phyloP scores from a whole-genome alignment of 2,113 vertebrate genomes.

The Athene cunicularia region DNA sequence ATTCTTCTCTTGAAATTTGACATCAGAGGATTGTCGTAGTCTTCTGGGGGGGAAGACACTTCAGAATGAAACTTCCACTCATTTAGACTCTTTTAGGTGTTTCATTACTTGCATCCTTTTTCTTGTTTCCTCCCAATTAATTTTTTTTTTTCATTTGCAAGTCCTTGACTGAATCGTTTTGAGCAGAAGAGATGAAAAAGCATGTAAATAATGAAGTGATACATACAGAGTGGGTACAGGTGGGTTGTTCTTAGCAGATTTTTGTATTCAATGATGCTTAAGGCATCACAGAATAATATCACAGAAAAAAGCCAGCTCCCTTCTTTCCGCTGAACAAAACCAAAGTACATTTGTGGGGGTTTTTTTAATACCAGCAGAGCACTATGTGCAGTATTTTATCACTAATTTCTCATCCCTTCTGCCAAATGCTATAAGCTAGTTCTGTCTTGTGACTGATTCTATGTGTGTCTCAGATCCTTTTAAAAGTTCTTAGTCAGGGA shows the following conservation, averaged over 20 bases:
- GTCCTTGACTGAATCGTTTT: background rate
- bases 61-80: background rate
- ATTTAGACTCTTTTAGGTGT: background rate
- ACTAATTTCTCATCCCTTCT: background rate
- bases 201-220: background rate
- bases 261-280: background rate
- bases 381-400: background rate
- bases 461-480: background rate
- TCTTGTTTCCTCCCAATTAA: background rate
- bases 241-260: background rate
- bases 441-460: background rate
- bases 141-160: background rate
- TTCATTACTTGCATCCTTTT: background rate
- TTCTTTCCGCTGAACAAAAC: background rate
- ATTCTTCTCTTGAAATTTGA: background rate
- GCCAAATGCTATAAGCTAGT: background rate
- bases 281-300: background rate
- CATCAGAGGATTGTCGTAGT: background rate
- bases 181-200: background rate
- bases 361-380: background rate
- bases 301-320: background rate
- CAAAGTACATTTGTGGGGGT: background rate
- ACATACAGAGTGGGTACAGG: background rate
- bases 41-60: background rate
- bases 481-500: background rate